These are phyloP conservation scores for Oxyura jamaicensis DNA, from an alignment of 2,113 vertebrate species.

Conservation along the genomic window DNA sequence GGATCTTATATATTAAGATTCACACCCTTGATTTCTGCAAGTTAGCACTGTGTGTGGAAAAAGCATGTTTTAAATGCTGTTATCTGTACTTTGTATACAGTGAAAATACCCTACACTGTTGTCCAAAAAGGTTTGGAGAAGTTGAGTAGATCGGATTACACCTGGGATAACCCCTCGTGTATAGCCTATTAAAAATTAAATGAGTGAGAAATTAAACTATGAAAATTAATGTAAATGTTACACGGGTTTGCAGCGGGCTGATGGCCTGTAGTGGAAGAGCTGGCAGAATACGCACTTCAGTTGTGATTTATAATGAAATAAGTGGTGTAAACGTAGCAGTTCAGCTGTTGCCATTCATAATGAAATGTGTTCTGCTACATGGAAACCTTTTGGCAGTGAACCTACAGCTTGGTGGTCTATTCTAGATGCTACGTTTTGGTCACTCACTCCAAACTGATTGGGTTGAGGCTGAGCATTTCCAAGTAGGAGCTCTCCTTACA, in stretches of 20 bases:
- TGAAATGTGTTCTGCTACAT: not conserved
- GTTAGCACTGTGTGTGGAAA: not conserved
- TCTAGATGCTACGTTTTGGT: fast-evolving
- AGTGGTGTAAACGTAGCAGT: not conserved
- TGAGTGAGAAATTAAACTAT: not conserved
- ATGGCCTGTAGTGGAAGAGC: constrained; percentile 15
- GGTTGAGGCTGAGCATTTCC: not conserved
- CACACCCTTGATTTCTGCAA: not conserved
- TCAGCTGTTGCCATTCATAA: not conserved
- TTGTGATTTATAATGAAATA: not conserved
- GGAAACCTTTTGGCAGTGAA: not conserved
- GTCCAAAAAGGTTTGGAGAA: not conserved
- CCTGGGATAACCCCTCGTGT: not conserved
- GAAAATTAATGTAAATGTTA: not conserved
- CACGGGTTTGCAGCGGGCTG: not conserved
- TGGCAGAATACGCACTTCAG: not conserved
- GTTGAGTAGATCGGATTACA: not conserved
- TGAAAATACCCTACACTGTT: not conserved
- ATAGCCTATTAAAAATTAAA: constrained; percentile 1
- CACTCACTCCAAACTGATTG: not conserved
- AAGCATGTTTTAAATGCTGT: not conserved
- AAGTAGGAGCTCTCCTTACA: not conserved
- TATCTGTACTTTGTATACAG: not conserved
- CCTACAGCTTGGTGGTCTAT: not conserved
- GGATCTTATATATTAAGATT: not conserved